Evolutionary conservation across 2,113 vertebrate genomes (phyloP).

Genomic region (Podarcis cretensis): DNA sequence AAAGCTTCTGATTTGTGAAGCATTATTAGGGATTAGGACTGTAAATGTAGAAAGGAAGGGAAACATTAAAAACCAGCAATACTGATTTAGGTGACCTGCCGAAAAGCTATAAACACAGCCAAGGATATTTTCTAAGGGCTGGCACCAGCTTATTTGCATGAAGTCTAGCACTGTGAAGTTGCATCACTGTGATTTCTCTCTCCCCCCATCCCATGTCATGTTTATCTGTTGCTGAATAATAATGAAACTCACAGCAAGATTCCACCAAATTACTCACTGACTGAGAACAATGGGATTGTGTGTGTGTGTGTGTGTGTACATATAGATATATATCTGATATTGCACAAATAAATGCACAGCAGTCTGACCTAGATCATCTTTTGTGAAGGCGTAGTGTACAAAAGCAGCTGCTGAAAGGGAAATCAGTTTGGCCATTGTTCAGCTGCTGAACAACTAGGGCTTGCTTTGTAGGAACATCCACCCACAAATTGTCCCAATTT

Average conservation of each 20-base stretch:
- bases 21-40: conserved; percentile 40
- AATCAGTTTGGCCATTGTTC: not conserved
- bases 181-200: not conserved
- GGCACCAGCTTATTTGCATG: not conserved
- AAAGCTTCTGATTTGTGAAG: conserved; percentile 34
- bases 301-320: too few relatives aligned
- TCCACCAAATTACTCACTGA: not conserved
- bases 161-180: not conserved
- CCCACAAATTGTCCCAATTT: too few relatives aligned
- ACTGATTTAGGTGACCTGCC: conserved; percentile 40
- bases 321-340: not conserved
- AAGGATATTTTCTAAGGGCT: conserved; percentile 34
- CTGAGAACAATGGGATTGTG: too few relatives aligned
- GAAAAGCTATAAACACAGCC: conserved; percentile 40
- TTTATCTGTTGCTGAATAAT: not conserved
- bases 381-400: not conserved
- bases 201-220: too few relatives aligned
- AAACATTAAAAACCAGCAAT: conserved; percentile 43
- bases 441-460: not conserved
- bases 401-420: not conserved
- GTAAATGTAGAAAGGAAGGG: conserved; percentile 22
- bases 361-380: not conserved
- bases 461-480: too few relatives aligned
- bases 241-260: not conserved
- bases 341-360: not conserved